phyloP scores from a whole-genome alignment of 1,140 invertebrate genomes.

The Plodia interpunctella region DNA sequence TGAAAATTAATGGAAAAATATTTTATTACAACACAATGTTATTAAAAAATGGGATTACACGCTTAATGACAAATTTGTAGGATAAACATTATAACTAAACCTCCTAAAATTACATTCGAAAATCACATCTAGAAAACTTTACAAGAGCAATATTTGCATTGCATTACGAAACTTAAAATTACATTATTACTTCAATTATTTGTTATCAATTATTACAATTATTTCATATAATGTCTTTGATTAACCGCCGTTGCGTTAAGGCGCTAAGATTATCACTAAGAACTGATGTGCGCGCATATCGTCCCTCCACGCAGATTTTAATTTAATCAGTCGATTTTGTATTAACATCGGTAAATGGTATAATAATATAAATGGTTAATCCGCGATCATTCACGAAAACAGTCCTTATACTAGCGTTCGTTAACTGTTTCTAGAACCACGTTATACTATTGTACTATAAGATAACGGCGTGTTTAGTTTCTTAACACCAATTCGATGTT shows the following conservation, averaged over 20 bases:
- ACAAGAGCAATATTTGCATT: constrained; percentile 21
- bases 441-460: background rate
- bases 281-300: background rate
- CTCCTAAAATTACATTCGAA: constrained; percentile 26
- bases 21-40: constrained; percentile 27
- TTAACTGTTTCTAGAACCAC: background rate
- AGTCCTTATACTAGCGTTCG: too few relatives aligned
- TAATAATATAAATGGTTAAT: background rate
- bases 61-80: constrained; percentile 27
- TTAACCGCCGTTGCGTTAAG: background rate
- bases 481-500: background rate
- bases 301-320: background rate
- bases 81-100: constrained; percentile 24
- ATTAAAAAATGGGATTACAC: constrained; percentile 29
- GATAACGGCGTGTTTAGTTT: background rate
- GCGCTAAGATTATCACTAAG: background rate
- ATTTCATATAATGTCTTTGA: background rate
- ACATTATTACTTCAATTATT: constrained; percentile 18
- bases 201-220: constrained; percentile 17
- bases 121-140: constrained; percentile 28
- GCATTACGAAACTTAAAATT: constrained; percentile 25
- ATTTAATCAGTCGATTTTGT: constrained; percentile 22
- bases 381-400: background rate
- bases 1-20: constrained; percentile 22
- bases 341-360: background rate